phyloP scores from a whole-genome alignment of 2,888 invertebrate species.

The Petrophora chlorosata region DNA sequence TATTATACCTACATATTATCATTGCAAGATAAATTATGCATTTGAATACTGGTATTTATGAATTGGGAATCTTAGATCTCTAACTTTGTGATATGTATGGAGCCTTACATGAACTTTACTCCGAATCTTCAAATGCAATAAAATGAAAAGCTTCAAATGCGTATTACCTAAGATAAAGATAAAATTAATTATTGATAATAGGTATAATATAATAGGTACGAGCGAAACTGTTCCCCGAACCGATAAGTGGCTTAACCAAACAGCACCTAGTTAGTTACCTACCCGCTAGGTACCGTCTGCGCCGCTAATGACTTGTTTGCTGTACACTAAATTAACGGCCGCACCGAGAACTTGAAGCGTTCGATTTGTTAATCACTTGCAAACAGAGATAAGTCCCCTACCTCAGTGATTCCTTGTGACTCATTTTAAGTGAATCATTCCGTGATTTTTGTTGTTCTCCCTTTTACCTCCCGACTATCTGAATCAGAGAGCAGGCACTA shows the following conservation, averaged over 20 bases:
- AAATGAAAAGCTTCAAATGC: not conserved
- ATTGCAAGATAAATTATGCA: too few species aligned
- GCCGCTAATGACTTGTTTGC: constrained; percentile 67
- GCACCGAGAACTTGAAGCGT: constrained; percentile 38
- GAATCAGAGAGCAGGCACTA: constrained; percentile 43
- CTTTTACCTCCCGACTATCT: constrained; percentile 47
- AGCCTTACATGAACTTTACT: too few species aligned
- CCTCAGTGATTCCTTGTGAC: constrained; percentile 40
- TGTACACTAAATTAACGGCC: constrained; percentile 49
- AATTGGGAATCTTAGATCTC: too few species aligned
- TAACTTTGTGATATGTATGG: too few species aligned
- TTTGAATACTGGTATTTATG: too few species aligned
- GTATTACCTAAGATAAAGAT: not conserved
- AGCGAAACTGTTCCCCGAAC: constrained; percentile 43
- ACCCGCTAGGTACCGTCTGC: constrained; percentile 22
- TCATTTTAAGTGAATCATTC: constrained; percentile 45
- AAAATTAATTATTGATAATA: constrained; percentile 19
- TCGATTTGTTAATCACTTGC: constrained; percentile 53
- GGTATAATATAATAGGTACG: constrained; percentile 10
- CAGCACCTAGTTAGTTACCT: constrained; percentile 37
- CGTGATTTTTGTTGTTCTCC: constrained; percentile 46
- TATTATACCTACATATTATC: too few species aligned
- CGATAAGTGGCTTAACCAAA: constrained; percentile 43
- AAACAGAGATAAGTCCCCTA: constrained; percentile 44
- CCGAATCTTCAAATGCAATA: not conserved